Evolutionary conservation across 2,113 vertebrate species (phyloP), one percentile per base, ranked within the genome.

Genomic region (Hymenochirus boettgeri): DNA sequence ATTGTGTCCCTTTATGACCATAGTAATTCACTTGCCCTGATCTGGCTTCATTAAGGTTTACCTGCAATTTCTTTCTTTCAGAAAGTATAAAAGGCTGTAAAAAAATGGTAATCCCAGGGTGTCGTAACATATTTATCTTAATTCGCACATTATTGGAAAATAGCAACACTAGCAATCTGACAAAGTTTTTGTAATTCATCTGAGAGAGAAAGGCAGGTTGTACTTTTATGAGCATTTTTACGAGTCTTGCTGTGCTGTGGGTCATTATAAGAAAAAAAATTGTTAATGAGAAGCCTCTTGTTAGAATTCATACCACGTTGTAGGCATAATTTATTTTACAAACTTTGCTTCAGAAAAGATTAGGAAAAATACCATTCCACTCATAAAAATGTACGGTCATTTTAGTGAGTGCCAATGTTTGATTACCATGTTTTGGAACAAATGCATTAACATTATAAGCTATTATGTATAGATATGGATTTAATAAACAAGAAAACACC

Each of bases 141-240:
- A 48, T 35, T 35, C 15, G 33, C 15, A 35, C 15, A 35, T 35
- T 35, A 13, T 35, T 35, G 15, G 33, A 45, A 27, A 42, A 15
- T 62, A 15, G 10, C n/a, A 42, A 25, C 10, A 45, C 15, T 23
- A 42, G 31, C 22, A 63, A 25, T 7, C 33, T 39, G 27, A 35
- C 26, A 50, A 3, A 11, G 45, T 17, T 39, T 19, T 55, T 53
- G 24, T 53, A n/a, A 31, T 52, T 31, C 47, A 37, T 62, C 15
- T 25, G 18, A 52, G 47, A 31, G 31, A 52, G 22, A 19, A 39
- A 62, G 37, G 60, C 26, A 37, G 13, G 37, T 15, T 62, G 60
- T 18, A 62, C 37, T 35, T 62, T 52, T 52, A 62, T 52, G 42
- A 61, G 58, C 58, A 61, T 61, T 48, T 61, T 50, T 50, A 61